These are phyloP conservation scores for Myrmecobius fasciatus DNA, from an alignment of 2,113 vertebrate genomes.

Conservation along the genomic window DNA sequence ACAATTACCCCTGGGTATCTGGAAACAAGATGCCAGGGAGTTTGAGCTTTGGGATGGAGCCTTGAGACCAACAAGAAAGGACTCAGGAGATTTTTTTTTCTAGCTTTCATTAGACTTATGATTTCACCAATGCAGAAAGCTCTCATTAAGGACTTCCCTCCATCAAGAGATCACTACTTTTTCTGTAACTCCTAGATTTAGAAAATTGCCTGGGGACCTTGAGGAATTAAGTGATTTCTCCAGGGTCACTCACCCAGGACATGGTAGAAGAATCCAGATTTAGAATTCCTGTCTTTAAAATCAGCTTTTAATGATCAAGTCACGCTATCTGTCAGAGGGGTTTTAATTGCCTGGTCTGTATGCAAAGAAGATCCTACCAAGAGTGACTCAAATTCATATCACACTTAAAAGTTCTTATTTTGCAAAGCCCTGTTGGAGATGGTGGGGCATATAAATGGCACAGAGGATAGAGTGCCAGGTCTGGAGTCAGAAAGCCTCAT, in stretches of 20 bases:
- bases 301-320: not conserved
- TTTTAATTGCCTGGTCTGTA: not conserved
- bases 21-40: not conserved
- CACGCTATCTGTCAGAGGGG: not conserved
- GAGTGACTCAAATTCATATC: not conserved
- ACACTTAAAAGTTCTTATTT: not conserved
- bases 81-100: not conserved
- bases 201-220: not conserved
- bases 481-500: not conserved
- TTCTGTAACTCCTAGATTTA: not conserved
- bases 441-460: not conserved
- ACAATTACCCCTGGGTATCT: not conserved
- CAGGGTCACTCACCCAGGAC: not conserved
- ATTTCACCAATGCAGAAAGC: not conserved
- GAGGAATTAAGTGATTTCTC: not conserved
- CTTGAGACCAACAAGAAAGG: not conserved
- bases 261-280: not conserved
- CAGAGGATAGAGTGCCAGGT: not conserved
- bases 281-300: not conserved
- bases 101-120: not conserved
- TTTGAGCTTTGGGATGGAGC: not conserved
- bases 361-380: not conserved
- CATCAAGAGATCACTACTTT: not conserved
- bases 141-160: not conserved
- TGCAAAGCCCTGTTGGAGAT: not conserved